phyloP scores from a whole-genome alignment of 2,797 vertebrate species.

The Malurus leucopterus region DNA sequence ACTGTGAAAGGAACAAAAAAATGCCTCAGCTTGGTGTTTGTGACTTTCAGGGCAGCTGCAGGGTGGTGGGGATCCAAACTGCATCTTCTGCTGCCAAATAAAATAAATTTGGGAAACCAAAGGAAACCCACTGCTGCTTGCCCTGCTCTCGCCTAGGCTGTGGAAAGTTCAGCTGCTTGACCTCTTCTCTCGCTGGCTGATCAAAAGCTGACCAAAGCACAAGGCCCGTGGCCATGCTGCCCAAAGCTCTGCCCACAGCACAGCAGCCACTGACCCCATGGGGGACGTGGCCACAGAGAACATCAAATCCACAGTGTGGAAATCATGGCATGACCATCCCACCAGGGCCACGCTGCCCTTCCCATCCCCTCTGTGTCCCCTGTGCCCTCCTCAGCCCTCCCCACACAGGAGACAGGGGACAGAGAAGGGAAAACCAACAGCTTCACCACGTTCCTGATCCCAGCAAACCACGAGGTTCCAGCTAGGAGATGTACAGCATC shows the following conservation, averaged over 20 bases:
- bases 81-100: background rate
- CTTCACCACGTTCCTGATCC: accelerated
- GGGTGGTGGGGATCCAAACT: background rate
- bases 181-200: background rate
- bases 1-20: background rate
- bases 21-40: background rate
- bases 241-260: background rate
- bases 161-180: background rate
- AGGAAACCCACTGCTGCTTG: background rate
- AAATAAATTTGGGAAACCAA: background rate
- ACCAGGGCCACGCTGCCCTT: background rate
- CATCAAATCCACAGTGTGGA: accelerated
- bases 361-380: background rate
- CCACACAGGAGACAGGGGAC: background rate
- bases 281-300: background rate
- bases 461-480: background rate
- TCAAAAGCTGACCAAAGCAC: background rate
- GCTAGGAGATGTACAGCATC: background rate
- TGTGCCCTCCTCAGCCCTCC: background rate
- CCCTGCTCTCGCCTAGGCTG: background rate
- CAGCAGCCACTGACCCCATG: background rate
- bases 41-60: background rate
- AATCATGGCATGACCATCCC: accelerated
- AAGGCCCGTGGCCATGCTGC: background rate
- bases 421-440: background rate